A percentile compares a stretch with the other conserved stretches of the same genome.
Conservation (phyloP, 2,888 invertebrate species). For the Lasioglossum zephyrum region DNA sequence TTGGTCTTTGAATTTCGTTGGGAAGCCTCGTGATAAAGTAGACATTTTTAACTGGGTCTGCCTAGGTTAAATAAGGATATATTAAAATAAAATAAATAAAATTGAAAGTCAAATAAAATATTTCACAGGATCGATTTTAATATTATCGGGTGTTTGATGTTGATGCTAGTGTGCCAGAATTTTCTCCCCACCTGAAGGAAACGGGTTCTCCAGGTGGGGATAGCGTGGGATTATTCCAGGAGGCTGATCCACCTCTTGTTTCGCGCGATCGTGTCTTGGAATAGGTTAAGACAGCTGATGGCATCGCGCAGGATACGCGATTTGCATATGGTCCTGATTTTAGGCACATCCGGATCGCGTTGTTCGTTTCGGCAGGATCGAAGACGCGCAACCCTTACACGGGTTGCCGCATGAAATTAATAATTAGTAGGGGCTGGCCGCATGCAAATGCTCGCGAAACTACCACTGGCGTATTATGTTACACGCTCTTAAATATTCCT, state of each 20-base stretch:
- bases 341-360: slow-evolving; percentile 28
- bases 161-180: background rate
- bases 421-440: slow-evolving; percentile 64
- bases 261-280: slow-evolving; percentile 49
- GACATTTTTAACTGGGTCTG: background rate
- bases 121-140: background rate
- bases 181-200: slow-evolving; percentile 9
- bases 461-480: slow-evolving; percentile 57
- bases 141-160: background rate
- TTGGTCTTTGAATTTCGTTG: background rate
- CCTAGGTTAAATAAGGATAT: background rate
- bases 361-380: slow-evolving; percentile 43
- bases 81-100: too few relatives aligned
- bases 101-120: background rate
- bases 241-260: slow-evolving; percentile 31
- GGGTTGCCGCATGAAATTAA: slow-evolving; percentile 64
- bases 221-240: slow-evolving; percentile 53
- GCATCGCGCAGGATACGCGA: slow-evolving; percentile 51
- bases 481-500: slow-evolving; percentile 44
- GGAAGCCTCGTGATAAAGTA: background rate
- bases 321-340: slow-evolving; percentile 67
- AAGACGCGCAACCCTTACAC: slow-evolving; percentile 60
- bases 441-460: slow-evolving; percentile 62
- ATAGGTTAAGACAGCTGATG: slow-evolving; percentile 70
- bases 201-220: slow-evolving; percentile 39